These are phyloP conservation scores for Melipona bicolor DNA, from an alignment of 2,888 invertebrate genomes.

Conservation along the genomic window DNA sequence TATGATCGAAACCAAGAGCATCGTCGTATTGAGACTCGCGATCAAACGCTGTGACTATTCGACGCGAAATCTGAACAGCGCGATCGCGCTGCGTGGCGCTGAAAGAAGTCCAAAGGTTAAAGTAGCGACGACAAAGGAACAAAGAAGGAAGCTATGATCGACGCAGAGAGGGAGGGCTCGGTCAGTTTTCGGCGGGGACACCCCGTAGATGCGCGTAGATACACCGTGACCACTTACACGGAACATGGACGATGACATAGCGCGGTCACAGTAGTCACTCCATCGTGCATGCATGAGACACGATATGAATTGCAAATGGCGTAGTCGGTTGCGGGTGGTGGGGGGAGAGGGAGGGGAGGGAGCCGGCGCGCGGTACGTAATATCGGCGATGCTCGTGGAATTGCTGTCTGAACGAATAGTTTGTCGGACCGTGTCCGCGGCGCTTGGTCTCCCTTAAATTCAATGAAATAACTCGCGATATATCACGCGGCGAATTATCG, in stretches of 20 bases:
- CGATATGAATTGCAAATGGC: conserved; percentile 78
- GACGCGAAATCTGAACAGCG: too few relatives aligned
- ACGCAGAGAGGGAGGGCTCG: too few relatives aligned
- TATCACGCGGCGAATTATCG: conserved; percentile 44
- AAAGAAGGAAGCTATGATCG: too few relatives aligned
- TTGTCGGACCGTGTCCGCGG: conserved; percentile 61
- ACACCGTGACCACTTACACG: conserved; percentile 60
- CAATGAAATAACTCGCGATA: conserved; percentile 47
- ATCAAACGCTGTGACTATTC: too few relatives aligned
- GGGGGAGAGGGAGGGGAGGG: neutral
- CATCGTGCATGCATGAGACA: conserved; percentile 75
- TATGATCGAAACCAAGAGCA: too few relatives aligned
- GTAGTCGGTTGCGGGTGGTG: conserved; percentile 39
- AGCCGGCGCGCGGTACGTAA: conserved; percentile 64
- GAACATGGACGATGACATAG: conserved; percentile 65
- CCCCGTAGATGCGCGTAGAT: neutral
- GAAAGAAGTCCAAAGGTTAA: too few relatives aligned
- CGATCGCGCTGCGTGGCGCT: too few relatives aligned
- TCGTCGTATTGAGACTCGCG: too few relatives aligned
- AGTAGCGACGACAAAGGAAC: too few relatives aligned
- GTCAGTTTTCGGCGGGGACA: neutral
- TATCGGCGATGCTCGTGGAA: conserved; percentile 65
- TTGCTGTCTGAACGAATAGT: conserved; percentile 71
- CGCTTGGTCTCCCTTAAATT: conserved; percentile 58
- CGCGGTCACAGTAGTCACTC: conserved; percentile 70